Base-by-base conservation (phyloP, 2,797 vertebrate genomes). In the Anguilla obscura region DNA sequence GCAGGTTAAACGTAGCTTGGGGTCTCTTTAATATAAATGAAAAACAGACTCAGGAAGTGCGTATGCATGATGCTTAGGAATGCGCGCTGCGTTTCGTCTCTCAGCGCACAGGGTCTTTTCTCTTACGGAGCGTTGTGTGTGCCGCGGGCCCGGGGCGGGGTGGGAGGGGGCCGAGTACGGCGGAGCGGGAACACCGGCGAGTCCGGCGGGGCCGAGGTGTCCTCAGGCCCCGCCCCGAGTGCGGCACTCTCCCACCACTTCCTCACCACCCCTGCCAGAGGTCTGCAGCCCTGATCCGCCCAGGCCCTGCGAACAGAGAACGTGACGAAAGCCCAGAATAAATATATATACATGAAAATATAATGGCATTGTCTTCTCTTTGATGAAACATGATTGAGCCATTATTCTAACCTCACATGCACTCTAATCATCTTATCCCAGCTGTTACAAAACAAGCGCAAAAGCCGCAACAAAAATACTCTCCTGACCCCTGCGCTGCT, bases 241-340 rank as follows among this genome's bases (percentile, higher is more conserved):
- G 94, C 93, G 93, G 93, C 93, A 91, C 93, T 89, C 95, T 95
- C 96, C 93, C 92, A 91, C 92, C 90, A 93, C 92, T 93, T 92
- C 95, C 96, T 96, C 96, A 95, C 96, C 96, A 94, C 94, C 91
- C 92, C 92, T 95, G 95, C 95, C 95, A 96, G 93, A 48, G 82
- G 82, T 45, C 85, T 91, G 90, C 92, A 33, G 69, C 54, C 69
- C 79, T 54, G 86, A 36, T 74, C 86, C 88, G 27, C 48, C 27
- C 48, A 16, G 82, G 21, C 30, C 69, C 66, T 16, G 45, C 21
- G 45, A 86, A 86, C 33, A 40, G 86, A 76, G 27, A 52, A 86
- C 71, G 84, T 45, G 48, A 82, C 27, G 50, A 88, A 82, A 84
- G 36, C 27, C 7, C 45, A 1, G 48, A 86, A 74, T 52, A 27